Evolutionary conservation across 2,888 invertebrate genomes (phyloP), one percentile per base, ranked within the genome.

Genomic region (Ethmia dodecea): DNA sequence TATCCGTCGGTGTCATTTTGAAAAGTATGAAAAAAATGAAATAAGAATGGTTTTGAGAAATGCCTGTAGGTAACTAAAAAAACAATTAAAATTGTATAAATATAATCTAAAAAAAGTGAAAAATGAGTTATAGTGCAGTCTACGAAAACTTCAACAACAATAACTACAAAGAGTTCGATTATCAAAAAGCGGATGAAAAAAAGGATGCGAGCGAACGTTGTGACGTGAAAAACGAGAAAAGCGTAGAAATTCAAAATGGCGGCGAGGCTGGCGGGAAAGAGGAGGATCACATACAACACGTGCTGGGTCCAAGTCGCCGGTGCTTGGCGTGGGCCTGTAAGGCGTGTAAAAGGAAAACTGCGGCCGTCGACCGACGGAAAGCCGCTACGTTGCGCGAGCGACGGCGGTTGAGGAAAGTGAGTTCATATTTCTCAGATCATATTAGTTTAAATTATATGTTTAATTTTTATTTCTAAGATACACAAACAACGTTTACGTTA

Each of bases 241-340:
- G 30, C 28, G 52, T 40, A 33, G 64, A 53, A 33, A 39, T 28
- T 9, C 37, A 44, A 45, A 43, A 45, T 42, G 49, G 43, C 18
- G 61, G 59, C 13, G 24, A 35, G 33, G 40, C 34, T 18, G 40
- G 22, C 4, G 28, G 13, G n/a, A 13, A 20, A 40, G 35, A 8
- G 15, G 64, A 66, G 8, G 70, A 59, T 2, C 88, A 88, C 45
- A 67, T 88, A 0, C 88, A 87, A 24, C 88, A 87, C 44, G 84
- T 86, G 1, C 45, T 87, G 44, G 87, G 87, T 0, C 87, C 87
- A 0, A 90, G 90, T 31, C 87, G 95, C 42, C 90, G 94, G 42
- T 98, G 98, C 61, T 87, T 98, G 25, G 90, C 97, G 8, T 98
- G 98, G 98, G 98, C 98, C 2, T 98, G 98, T 76, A 98, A 98